These are phyloP conservation scores for Sapajus apella DNA, from an alignment of 2,113 vertebrate species.

Conservation along the genomic window DNA sequence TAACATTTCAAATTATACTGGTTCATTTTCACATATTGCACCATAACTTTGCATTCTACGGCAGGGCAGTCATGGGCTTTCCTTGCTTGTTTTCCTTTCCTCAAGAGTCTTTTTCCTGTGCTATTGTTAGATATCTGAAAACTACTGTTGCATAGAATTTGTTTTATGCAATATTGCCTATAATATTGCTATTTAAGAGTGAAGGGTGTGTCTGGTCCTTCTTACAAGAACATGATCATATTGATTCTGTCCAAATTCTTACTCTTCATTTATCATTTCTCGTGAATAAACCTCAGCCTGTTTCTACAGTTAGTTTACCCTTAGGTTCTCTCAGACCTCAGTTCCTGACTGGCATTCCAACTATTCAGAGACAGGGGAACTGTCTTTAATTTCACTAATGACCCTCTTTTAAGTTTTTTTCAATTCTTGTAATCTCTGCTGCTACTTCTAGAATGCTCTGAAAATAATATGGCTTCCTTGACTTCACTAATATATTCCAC, in stretches of 20 bases:
- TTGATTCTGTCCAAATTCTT: not conserved
- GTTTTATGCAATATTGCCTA: no score
- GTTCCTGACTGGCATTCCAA: not conserved
- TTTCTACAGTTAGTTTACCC: not conserved
- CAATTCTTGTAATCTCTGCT: not conserved
- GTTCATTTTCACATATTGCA: not conserved
- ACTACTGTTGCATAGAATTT: not conserved
- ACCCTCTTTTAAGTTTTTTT: not conserved
- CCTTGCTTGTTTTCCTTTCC: not conserved
- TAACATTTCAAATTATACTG: not conserved
- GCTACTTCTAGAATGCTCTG: not conserved
- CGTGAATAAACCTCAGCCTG: not conserved
- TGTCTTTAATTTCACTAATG: not conserved
- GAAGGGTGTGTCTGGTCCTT: not conserved
- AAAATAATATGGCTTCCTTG: not conserved
- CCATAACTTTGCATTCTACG: not conserved
- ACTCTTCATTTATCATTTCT: not conserved
- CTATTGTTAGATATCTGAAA: not conserved
- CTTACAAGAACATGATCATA: not conserved
- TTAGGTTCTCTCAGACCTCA: not conserved
- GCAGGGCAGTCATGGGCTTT: fast-evolving
- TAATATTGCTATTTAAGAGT: not conserved
- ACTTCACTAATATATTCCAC: not conserved
- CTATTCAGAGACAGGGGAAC: not conserved
- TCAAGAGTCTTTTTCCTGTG: not conserved